These are phyloP conservation scores for Sylvia borin DNA, from an alignment of 2,797 vertebrate species.

Conservation along the genomic window DNA sequence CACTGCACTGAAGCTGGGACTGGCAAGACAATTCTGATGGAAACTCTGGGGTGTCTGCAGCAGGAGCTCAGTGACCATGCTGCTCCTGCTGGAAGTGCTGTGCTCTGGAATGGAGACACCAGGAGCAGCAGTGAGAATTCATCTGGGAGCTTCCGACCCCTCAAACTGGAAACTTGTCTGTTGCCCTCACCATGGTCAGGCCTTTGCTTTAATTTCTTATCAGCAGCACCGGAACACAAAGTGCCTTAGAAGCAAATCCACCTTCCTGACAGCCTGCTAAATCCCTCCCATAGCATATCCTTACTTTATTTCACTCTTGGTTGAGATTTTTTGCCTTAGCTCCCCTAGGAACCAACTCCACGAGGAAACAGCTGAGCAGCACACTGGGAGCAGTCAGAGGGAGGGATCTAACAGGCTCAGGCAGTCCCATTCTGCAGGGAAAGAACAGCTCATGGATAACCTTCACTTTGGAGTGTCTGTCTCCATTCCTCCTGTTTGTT, in stretches of 20 bases:
- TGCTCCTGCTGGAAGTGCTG: not conserved
- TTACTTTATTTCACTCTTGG: not conserved
- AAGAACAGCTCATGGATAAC: not conserved
- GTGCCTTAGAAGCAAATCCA: not conserved
- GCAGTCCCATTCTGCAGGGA: not conserved
- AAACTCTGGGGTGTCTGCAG: not conserved
- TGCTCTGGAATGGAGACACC: not conserved
- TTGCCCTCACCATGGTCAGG: not conserved
- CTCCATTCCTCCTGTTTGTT: not conserved
- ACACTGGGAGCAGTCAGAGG: not conserved
- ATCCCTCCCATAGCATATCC: not conserved
- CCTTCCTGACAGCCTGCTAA: not conserved
- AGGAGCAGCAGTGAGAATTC: not conserved
- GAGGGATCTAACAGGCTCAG: not conserved
- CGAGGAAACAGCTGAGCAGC: not conserved
- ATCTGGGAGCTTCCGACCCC: not conserved
- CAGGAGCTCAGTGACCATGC: not conserved
- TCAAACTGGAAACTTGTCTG: not conserved
- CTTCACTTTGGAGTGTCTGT: not conserved
- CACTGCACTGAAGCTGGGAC: not conserved
- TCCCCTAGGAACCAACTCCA: not conserved
- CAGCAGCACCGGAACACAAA: not conserved
- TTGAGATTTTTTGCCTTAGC: not conserved
- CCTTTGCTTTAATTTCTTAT: not conserved
- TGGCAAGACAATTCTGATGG: not conserved